Percentiles rank a stretch among this genome's conserved stretches.
These are phyloP conservation scores for Amblyraja radiata DNA, from an alignment of 2,797 vertebrate species.

Conservation along the genomic window DNA sequence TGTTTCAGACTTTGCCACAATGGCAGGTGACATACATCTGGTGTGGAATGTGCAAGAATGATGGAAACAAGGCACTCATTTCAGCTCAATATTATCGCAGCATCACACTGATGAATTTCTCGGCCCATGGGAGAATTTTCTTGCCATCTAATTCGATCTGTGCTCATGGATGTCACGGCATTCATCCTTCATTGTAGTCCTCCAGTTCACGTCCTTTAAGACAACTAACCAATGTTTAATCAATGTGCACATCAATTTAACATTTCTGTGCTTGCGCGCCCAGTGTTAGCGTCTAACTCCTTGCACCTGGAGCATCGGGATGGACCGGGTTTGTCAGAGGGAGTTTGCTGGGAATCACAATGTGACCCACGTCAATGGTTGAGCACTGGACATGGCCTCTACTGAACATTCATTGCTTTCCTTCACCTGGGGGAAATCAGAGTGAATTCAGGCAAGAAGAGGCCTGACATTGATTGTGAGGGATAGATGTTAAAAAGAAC, in stretches of 20 bases:
- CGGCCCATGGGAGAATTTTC: background rate
- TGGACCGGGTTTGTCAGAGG: background rate
- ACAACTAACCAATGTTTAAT: background rate
- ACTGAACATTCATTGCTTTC: background rate
- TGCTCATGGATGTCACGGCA: background rate
- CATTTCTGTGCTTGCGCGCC: background rate
- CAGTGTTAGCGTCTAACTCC: background rate
- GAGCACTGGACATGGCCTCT: background rate
- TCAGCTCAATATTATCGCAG: background rate
- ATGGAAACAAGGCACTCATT: background rate
- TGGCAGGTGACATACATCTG: background rate
- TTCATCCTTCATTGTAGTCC: background rate
- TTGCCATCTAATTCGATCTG: background rate
- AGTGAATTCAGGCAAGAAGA: conserved; percentile 13
- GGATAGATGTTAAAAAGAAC: conserved; percentile 17
- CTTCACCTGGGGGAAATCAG: conserved; percentile 32
- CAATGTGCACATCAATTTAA: background rate
- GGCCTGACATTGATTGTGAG: conserved; percentile 4
- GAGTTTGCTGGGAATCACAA: background rate
- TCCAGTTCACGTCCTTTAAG: background rate
- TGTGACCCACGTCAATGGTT: background rate
- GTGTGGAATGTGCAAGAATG: background rate
- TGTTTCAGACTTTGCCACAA: background rate
- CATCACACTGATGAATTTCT: background rate
- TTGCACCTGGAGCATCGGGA: background rate